Conservation (phyloP, 2,888 invertebrate species). For the Tipula lateralis region DNA sequence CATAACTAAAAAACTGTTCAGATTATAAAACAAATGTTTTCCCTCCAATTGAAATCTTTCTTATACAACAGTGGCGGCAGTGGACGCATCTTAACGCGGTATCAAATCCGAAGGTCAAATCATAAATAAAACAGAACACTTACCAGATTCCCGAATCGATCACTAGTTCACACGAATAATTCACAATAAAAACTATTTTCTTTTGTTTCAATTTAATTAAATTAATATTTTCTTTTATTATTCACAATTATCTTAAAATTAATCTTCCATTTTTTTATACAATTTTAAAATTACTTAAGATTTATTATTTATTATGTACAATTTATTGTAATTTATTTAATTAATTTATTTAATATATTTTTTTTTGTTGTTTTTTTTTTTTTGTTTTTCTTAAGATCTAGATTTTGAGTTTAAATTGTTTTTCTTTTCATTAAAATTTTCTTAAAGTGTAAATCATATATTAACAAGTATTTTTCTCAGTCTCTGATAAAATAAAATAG, state of each 20-base stretch:
- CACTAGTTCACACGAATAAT: neutral
- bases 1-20: no score
- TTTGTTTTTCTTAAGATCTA: neutral
- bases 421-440: neutral
- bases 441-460: neutral
- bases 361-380: neutral
- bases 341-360: neutral
- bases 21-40: no score
- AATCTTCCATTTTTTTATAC: neutral
- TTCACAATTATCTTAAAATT: neutral
- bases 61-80: no score
- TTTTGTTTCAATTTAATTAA: neutral
- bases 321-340: neutral
- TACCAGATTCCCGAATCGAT: no score
- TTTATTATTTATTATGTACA: slow-evolving; percentile 6
- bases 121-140: no score
- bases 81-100: no score
- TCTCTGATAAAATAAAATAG: slow-evolving; percentile 26
- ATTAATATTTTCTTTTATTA: neutral
- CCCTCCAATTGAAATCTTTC: no score
- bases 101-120: no score
- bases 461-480: neutral
- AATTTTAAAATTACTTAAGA: neutral
- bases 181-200: neutral
- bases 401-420: neutral